phyloP scores from a whole-genome alignment of 2,113 vertebrate species.

The Strix uralensis region DNA sequence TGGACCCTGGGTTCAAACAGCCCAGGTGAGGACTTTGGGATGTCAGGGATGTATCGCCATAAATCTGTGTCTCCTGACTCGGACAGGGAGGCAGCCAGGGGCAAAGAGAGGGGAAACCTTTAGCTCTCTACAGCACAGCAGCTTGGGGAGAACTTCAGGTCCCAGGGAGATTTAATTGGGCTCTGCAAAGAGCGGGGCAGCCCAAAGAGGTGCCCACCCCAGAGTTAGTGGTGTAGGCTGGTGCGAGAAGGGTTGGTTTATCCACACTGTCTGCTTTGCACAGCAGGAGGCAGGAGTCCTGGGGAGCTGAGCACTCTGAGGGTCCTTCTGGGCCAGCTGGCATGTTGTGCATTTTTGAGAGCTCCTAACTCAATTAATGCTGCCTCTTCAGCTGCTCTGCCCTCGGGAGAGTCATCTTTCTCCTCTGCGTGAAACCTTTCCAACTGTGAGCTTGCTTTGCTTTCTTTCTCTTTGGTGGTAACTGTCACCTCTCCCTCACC shows the following conservation, averaged over 20 bases:
- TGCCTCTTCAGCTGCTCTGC: background rate
- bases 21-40: background rate
- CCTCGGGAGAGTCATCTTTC: background rate
- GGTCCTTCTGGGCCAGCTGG: background rate
- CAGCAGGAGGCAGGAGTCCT: background rate
- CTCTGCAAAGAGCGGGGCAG: background rate
- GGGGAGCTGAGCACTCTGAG: accelerated
- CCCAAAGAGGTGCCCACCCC: background rate
- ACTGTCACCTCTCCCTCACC: background rate
- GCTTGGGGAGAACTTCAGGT: background rate
- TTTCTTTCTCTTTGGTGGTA: background rate
- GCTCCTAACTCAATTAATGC: background rate
- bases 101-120: background rate
- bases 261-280: accelerated
- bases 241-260: background rate
- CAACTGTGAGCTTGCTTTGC: background rate
- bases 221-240: background rate
- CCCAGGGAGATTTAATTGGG: too few relatives aligned
- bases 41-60: too few relatives aligned
- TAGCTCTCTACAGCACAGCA: background rate
- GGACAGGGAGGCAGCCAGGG: background rate
- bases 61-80: background rate
- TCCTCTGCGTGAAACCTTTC: background rate
- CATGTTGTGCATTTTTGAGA: background rate
- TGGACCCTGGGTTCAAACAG: background rate